Conservation (phyloP, 2,888 invertebrate species). For the Ectemnius lituratus region DNA sequence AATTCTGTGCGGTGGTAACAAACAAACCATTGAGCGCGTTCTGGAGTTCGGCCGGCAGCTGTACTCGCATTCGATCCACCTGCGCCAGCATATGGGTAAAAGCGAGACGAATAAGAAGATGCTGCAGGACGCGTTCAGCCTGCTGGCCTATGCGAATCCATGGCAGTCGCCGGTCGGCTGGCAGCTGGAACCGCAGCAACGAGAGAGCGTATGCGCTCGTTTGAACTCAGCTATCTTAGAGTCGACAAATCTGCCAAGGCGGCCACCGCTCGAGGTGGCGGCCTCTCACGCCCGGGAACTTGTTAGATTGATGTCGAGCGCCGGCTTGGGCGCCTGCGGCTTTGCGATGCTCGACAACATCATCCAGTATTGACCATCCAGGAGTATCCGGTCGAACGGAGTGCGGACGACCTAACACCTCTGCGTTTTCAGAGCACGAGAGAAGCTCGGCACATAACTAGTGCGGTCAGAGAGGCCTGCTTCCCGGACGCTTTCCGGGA, state of each 20-base stretch:
- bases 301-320: conserved; percentile 92
- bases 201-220: conserved; percentile 96
- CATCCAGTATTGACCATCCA: conserved; percentile 82
- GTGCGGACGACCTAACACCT: too few relatives aligned
- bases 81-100: conserved; percentile 90
- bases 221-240: conserved; percentile 98
- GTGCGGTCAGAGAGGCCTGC: too few relatives aligned
- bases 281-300: conserved; percentile 94
- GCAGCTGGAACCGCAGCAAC: conserved; percentile 95
- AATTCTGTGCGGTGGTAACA: conserved; percentile 84
- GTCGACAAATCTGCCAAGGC: conserved; percentile 92
- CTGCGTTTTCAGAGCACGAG: too few relatives aligned
- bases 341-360: conserved; percentile 94
- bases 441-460: too few relatives aligned
- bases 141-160: conserved; percentile 98
- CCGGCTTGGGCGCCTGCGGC: conserved; percentile 95
- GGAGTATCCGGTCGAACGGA: too few relatives aligned
- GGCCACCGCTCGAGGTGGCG: conserved; percentile 95
- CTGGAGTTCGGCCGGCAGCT: conserved; percentile 96
- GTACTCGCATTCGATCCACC: conserved; percentile 92
- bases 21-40: conserved; percentile 94
- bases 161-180: conserved; percentile 98
- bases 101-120: conserved; percentile 92
- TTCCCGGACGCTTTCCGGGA: too few relatives aligned
- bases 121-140: conserved; percentile 98